Conservation (phyloP, 1,140 invertebrate genomes). For the Pteromalus puparum region DNA sequence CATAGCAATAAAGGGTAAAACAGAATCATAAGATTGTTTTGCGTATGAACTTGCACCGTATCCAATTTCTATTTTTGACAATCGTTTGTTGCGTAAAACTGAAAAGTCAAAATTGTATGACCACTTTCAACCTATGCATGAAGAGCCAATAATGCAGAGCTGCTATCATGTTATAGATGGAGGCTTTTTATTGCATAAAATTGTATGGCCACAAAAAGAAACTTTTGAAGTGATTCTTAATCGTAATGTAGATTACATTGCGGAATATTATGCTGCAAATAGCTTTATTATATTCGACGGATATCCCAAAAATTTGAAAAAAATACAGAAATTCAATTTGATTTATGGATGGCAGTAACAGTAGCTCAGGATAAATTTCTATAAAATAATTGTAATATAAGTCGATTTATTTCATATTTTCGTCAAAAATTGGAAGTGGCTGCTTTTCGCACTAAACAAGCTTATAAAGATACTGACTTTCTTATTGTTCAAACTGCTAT, state of each 20-base stretch:
- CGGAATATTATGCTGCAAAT: not conserved
- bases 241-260: too few relatives aligned
- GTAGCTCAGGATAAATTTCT: too few relatives aligned
- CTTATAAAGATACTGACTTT: not conserved
- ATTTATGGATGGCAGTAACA: too few relatives aligned
- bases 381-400: too few relatives aligned
- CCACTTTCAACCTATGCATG: not conserved
- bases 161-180: not conserved
- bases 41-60: too few relatives aligned
- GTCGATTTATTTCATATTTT: too few relatives aligned
- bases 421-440: not conserved
- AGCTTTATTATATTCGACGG: too few relatives aligned
- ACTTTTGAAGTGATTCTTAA: not conserved
- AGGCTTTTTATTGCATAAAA: not conserved
- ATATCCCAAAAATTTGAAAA: too few relatives aligned
- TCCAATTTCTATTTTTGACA: not conserved
- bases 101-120: not conserved
- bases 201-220: not conserved
- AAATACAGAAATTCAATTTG: too few relatives aligned
- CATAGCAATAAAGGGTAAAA: too few relatives aligned
- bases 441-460: not conserved
- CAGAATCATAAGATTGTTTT: too few relatives aligned
- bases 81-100: not conserved
- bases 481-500: not conserved
- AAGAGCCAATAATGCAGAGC: too few relatives aligned